Evolutionary conservation across 2,797 vertebrate species (phyloP).

Genomic region (Octomys mimax): DNA sequence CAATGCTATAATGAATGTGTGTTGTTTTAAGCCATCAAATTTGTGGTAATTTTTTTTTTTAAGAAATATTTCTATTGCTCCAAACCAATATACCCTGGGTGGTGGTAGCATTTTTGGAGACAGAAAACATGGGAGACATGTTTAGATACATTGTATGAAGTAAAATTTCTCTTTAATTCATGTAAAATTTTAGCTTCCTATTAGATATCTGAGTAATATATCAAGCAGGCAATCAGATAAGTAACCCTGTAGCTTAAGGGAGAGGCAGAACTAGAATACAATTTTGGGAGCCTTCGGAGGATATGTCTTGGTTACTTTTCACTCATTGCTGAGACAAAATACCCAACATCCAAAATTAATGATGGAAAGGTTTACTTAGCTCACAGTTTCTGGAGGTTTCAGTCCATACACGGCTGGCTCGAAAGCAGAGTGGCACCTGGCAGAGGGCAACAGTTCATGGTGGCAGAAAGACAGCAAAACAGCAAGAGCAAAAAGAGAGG

Average conservation of each 20-base stretch:
- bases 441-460: no score
- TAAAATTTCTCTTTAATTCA: constrained; percentile 36
- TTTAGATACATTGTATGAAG: not conserved
- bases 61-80: not conserved
- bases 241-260: constrained; percentile 37
- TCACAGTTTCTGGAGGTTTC: no score
- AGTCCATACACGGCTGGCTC: no score
- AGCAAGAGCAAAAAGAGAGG: no score
- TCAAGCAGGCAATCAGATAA: constrained; percentile 55
- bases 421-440: no score
- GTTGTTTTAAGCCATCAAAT: constrained; percentile 21
- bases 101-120: not conserved
- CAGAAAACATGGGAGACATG: not conserved
- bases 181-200: constrained; percentile 62
- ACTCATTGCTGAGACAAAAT: no score
- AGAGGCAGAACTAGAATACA: constrained; percentile 31
- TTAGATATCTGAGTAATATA: constrained; percentile 37
- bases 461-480: no score
- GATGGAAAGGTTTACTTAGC: no score
- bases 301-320: no score
- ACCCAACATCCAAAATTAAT: no score
- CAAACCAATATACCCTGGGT: not conserved
- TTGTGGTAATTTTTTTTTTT: not conserved
- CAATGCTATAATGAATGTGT: not conserved
- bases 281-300: constrained; percentile 23